Evolutionary conservation across 2,113 vertebrate genomes (phyloP).

Genomic region (Isurus oxyrinchus): DNA sequence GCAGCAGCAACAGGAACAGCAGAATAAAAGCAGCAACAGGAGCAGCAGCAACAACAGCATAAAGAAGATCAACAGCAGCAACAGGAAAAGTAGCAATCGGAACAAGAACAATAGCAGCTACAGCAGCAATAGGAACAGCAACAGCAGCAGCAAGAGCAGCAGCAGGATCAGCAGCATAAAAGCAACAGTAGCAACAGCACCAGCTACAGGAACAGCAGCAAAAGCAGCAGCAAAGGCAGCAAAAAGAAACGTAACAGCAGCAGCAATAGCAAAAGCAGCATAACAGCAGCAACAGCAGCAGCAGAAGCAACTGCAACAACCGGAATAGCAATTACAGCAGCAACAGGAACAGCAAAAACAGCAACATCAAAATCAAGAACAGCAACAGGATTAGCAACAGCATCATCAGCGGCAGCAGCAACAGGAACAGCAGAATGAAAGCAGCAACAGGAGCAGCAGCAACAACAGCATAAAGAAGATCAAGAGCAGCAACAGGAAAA

Average conservation of each 20-base stretch:
- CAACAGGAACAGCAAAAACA: neutral
- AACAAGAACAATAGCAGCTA: neutral
- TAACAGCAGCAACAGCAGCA: neutral
- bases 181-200: too few relatives aligned
- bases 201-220: neutral
- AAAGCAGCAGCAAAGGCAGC: neutral
- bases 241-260: too few relatives aligned
- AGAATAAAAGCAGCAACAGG: too few relatives aligned
- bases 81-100: too few relatives aligned
- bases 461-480: neutral
- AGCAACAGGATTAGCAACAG: too few relatives aligned
- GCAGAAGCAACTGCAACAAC: neutral
- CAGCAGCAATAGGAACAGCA: neutral
- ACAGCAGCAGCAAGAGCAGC: neutral
- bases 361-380: too few relatives aligned
- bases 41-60: too few relatives aligned
- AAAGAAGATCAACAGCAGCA: too few relatives aligned
- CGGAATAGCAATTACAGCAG: neutral
- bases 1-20: too few relatives aligned
- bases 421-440: too few relatives aligned
- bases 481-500: neutral
- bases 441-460: neutral
- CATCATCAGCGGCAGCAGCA: too few relatives aligned
- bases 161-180: neutral
- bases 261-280: too few relatives aligned